Base-by-base conservation (phyloP, 2,888 invertebrate species). In the Polylopha cassiicola region DNA sequence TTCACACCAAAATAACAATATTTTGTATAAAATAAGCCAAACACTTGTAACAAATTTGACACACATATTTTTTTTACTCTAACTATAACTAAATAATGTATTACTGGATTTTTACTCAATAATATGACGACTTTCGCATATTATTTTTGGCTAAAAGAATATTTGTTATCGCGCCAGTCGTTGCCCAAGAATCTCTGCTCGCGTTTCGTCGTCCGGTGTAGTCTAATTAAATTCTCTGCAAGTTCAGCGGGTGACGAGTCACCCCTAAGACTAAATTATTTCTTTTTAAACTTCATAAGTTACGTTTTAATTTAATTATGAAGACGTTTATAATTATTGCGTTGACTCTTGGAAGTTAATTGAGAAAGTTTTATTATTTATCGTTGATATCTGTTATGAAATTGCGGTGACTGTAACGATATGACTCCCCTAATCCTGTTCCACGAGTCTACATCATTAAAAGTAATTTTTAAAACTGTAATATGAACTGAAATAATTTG, bases 301-400 rank as follows among this genome's bases (percentile, higher is more conserved):
- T 74, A 70, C 64, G 69, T 75, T 76, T 77, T 68, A 79, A 79
- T 79, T 78, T 74, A 77, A 81, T 78, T 76, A 77, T 67, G 65
- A 54, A 49, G 57, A 65, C 62, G 66, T 65, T 75, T 75, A 77
- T 76, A 74, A 78, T 73, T 74, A 69, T 65, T 63, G 61, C 68
- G 61, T 50, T 55, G 70, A 47, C 54, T 53, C 53, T 54, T 44
- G 46, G 63, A 63, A 65, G 60, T 63, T 73, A 80, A 80, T 79
- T 79, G 73, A 62, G 48, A 68, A 80, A 80, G 73, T 80, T 81
- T 34, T 76, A 51, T 65, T 73, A 76, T 80, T 80, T 76, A 81
- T 78, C 60, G 63, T 61, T 58, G 55, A 53, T 63, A 69, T 73
- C 70, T 71, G 66, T 64, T 60, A 51, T 59, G 61, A 10, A 65